phyloP scores from a whole-genome alignment of 30 jellyfish, hydroid and myxozoan species.

The Nemopilema nomurai region DNA sequence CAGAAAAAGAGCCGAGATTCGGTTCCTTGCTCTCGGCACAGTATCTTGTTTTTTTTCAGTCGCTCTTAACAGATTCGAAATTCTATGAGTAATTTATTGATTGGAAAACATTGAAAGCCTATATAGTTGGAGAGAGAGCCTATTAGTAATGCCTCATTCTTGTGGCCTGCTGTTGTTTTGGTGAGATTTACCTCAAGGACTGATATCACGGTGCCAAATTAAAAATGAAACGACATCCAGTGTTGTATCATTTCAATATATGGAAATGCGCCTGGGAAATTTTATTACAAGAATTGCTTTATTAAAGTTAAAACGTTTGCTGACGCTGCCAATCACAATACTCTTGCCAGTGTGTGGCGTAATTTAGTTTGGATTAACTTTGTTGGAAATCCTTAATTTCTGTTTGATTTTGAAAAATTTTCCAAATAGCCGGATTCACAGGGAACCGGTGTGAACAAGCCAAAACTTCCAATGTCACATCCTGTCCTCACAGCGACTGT shows the following conservation, averaged over 20 bases:
- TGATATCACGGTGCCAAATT: neutral
- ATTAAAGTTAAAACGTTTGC: no score
- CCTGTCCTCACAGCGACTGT: slow-evolving; percentile 85
- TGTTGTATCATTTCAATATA: neutral
- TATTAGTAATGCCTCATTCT: neutral
- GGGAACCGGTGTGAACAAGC: slow-evolving; percentile 59
- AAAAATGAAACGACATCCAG: neutral
- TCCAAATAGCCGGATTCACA: slow-evolving; percentile 66
- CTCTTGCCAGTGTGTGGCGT: neutral
- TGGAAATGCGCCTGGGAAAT: neutral
- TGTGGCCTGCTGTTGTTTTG: neutral
- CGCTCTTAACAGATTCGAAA: neutral
- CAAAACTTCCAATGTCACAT: slow-evolving; percentile 37
- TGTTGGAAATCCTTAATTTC: neutral
- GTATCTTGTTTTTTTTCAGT: neutral
- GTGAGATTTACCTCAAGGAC: neutral
- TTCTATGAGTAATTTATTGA: neutral
- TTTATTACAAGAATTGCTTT: neutral
- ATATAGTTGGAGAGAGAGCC: neutral
- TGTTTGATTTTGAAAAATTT: neutral
- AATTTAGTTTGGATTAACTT: neutral
- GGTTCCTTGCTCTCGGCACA: neutral
- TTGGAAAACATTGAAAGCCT: neutral
- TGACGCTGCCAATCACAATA: neutral
- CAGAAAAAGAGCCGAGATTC: no score